Evolutionary conservation across 1,140 invertebrate genomes (phyloP), one percentile per base, ranked within the genome.

Genomic region (Sitodiplosis mosellana): DNA sequence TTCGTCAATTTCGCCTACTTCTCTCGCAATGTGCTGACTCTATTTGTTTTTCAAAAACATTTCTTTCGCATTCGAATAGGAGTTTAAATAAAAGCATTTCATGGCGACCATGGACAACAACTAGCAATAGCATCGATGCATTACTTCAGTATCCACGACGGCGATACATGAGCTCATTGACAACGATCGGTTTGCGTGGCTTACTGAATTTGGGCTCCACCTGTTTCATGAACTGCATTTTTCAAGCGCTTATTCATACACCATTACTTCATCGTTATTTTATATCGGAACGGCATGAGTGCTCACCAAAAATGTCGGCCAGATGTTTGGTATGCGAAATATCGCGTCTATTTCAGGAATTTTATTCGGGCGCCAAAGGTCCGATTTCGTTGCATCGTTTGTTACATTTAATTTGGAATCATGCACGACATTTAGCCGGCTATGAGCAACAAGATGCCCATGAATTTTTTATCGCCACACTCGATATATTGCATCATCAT

Each of bases 361-460:
- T 95, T 69, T 96, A 95, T 66, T 91, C 84, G 4, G 91, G 90
- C 12, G 80, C 81, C 47, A 81, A 82, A 56, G 79, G 80, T 4
- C 89, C 92, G 1, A 68, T 96, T 57, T 88, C 87, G 14, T 74
- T 95, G 36, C 84, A 90, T 62, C 79, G 84, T 36, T 68, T 97
- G 38, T 72, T 97, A 45, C 84, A 94, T 69, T 71, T 97, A 55
- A 91, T 96, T 53, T 98, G 94, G 93, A 94, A 87, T 3, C 89
- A 96, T 66, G 92, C 90, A 22, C 77, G 82, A 49, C 89, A 97
- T 65, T 74, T 99, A 52, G 90, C 92, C 27, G 90, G 92, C 34
- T 93, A 96, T 64, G 87, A 95, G 60, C 93, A 98, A 62, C 93
- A 98, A 66, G 95, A 99, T 68, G 93, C 94, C 47, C 95, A 99